phyloP scores from a whole-genome alignment of 1,140 invertebrate species.

The Ips typographus region DNA sequence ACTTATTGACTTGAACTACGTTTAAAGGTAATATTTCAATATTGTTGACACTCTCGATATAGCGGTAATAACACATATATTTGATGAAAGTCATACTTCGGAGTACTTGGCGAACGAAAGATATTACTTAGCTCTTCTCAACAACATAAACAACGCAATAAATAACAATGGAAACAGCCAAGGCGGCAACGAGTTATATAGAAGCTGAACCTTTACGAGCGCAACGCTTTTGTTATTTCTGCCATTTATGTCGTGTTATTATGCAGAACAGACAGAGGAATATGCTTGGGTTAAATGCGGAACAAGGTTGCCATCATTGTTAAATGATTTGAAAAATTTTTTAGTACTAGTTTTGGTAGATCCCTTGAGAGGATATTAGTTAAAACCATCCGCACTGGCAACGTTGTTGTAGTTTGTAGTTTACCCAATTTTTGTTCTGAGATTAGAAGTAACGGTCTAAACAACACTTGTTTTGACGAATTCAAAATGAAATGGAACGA shows the following conservation, averaged over 20 bases:
- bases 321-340: too few relatives aligned
- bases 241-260: not conserved
- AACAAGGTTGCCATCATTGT: not conserved
- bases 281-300: not conserved
- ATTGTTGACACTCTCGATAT: not conserved
- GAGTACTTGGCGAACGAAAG: not conserved
- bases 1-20: too few relatives aligned
- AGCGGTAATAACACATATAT: not conserved
- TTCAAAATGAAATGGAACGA: too few relatives aligned
- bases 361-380: too few relatives aligned
- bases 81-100: not conserved
- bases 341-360: too few relatives aligned
- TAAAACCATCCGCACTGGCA: too few relatives aligned
- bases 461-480: too few relatives aligned
- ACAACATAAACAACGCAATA: constrained; percentile 6
- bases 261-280: not conserved
- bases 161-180: constrained; percentile 6
- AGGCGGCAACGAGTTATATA: constrained; percentile 1
- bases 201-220: constrained; percentile 3
- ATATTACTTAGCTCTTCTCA: constrained; percentile 2
- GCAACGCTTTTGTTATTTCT: constrained; percentile 1
- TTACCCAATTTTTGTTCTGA: too few relatives aligned
- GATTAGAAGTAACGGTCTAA: too few relatives aligned
- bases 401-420: too few relatives aligned
- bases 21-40: too few relatives aligned